Evolutionary conservation across 2,888 invertebrate genomes (phyloP).

Genomic region (Lasioglossum vierecki): DNA sequence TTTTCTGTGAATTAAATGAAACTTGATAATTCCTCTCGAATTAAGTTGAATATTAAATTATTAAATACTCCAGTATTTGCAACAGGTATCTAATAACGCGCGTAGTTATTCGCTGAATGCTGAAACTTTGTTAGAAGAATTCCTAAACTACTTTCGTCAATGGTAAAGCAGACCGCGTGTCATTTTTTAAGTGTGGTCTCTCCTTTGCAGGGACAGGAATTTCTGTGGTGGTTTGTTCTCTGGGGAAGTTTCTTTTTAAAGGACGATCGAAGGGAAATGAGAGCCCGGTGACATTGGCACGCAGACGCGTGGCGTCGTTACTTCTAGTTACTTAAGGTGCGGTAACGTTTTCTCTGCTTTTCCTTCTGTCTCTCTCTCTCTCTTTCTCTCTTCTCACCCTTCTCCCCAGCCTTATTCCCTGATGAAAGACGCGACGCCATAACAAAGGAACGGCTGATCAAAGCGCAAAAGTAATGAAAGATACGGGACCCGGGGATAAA

Average conservation of each 20-base stretch:
- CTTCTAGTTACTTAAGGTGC: conserved; percentile 34
- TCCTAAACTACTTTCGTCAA: neutral
- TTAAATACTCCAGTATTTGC: too few species aligned
- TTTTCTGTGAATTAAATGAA: too few species aligned
- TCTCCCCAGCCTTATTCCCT: neutral
- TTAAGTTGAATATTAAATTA: too few species aligned
- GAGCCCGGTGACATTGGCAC: conserved; percentile 5
- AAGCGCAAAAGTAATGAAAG: conserved; percentile 54
- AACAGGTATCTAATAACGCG: neutral
- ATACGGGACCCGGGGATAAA: conserved; percentile 32
- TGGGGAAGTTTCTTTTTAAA: neutral
- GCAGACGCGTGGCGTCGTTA: conserved; percentile 31
- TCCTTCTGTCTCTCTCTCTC: neutral
- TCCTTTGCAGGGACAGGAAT: neutral
- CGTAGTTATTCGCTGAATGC: neutral
- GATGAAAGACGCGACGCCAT: conserved; percentile 32
- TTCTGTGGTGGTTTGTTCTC: neutral
- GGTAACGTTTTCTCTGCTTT: conserved; percentile 4
- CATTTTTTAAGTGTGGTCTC: neutral
- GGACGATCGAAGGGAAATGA: conserved; percentile 22
- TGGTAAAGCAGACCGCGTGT: neutral
- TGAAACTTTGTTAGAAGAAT: neutral
- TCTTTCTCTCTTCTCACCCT: neutral
- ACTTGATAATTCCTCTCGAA: too few species aligned
- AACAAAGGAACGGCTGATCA: conserved; percentile 53